phyloP scores from a whole-genome alignment of 2,888 invertebrate species.

The Molanna angustata region DNA sequence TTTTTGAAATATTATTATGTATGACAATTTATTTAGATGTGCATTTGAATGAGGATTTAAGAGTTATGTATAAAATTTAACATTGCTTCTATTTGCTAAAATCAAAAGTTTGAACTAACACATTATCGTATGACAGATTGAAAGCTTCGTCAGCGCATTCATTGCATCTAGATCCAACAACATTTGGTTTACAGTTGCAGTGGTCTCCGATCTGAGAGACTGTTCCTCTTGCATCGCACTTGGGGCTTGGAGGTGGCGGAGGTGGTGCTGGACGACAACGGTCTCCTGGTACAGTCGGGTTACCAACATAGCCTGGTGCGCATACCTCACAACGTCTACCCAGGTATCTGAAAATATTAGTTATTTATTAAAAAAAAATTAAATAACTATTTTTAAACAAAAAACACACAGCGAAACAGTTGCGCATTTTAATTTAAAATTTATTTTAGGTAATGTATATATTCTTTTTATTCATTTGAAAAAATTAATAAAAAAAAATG shows the following conservation, averaged over 20 bases:
- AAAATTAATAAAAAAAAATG: no score
- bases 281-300: conserved; percentile 74
- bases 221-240: conserved; percentile 78
- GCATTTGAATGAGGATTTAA: no score
- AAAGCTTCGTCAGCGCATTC: conserved; percentile 83
- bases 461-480: no score
- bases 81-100: no score
- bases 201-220: conserved; percentile 39
- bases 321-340: conserved; percentile 79
- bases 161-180: conserved; percentile 80
- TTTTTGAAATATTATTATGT: no score
- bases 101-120: conserved; percentile 12
- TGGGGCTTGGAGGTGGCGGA: conserved; percentile 40
- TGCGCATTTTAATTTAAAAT: no score
- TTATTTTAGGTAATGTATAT: no score
- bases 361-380: no score
- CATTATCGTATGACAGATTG: conserved; percentile 70
- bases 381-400: no score
- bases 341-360: conserved; percentile 46
- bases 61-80: no score
- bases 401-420: no score
- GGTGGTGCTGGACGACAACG: conserved; percentile 57
- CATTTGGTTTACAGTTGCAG: conserved; percentile 55
- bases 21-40: no score
- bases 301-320: conserved; percentile 75